phyloP scores from a whole-genome alignment of 1,140 invertebrate genomes.

The Trachymyrmex septentrionalis region DNA sequence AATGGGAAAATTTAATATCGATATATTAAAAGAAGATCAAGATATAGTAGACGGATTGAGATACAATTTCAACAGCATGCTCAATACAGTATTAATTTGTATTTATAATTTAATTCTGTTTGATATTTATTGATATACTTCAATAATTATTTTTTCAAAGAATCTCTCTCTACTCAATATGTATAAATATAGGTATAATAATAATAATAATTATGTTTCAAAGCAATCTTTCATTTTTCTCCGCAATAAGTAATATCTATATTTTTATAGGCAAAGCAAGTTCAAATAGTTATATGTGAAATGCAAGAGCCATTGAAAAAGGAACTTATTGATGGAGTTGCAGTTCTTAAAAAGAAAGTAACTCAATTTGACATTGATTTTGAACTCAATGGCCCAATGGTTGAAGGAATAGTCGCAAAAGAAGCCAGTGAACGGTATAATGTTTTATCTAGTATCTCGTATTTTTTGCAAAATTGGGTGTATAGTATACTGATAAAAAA shows the following conservation, averaged over 20 bases:
- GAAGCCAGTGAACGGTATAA: conserved; percentile 93
- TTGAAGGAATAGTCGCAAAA: conserved; percentile 92
- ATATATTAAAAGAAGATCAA: conserved; percentile 92
- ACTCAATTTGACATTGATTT: conserved; percentile 92
- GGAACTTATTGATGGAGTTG: conserved; percentile 91
- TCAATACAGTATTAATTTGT: conserved; percentile 88
- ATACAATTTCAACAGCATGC: conserved; percentile 92
- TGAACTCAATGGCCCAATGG: conserved; percentile 93
- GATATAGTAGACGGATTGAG: conserved; percentile 92
- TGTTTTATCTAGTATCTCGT: neutral
- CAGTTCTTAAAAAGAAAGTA: conserved; percentile 90
- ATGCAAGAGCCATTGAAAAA: conserved; percentile 92
- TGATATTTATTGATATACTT: neutral
- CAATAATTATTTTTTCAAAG: neutral
- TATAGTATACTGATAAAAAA: neutral
- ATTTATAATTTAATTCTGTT: neutral
- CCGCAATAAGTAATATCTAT: neutral
- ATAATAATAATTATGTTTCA: conserved; percentile 5
- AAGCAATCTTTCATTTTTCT: conserved; percentile 1
- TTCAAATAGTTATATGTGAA: conserved; percentile 91
- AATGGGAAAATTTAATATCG: conserved; percentile 90
- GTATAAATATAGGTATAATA: neutral
- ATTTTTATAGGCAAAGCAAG: conserved; percentile 88
- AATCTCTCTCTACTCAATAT: neutral
- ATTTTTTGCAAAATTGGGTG: conserved; percentile 16